Conservation (phyloP, 92 coral and sea anemone species). For the Porites lobata region DNA sequence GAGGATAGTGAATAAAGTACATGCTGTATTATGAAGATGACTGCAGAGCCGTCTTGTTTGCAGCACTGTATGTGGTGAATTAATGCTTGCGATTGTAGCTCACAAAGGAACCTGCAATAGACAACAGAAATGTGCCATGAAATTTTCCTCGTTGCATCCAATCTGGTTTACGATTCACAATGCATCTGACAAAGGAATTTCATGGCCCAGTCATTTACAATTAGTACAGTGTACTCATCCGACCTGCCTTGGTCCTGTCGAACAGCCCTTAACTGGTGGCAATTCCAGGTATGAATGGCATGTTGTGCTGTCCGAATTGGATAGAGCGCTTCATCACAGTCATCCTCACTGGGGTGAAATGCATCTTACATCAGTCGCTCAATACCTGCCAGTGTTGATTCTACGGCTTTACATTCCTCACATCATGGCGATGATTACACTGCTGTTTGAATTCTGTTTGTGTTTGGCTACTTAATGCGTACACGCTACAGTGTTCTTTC, state of each 20-base stretch:
- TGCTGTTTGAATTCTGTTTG: not conserved
- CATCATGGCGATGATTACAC: not conserved
- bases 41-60: too few species aligned
- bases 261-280: constrained; percentile 18
- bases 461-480: not conserved
- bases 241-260: constrained; percentile 44
- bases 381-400: not conserved
- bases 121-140: too few species aligned
- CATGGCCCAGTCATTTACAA: constrained; percentile 51
- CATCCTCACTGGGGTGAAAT: constrained; percentile 28
- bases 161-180: constrained; percentile 50
- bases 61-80: too few species aligned
- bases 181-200: constrained; percentile 44
- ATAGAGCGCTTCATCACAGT: constrained; percentile 2
- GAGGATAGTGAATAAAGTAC: too few species aligned
- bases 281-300: not conserved
- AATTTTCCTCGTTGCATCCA: constrained; percentile 47
- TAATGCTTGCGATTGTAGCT: too few species aligned
- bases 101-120: too few species aligned
- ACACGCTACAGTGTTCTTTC: not conserved
- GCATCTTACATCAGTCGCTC: not conserved
- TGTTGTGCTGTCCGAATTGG: not conserved
- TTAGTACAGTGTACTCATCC: constrained; percentile 22
- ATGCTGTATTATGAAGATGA: too few species aligned
- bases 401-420: not conserved